Evolutionary conservation across 2,888 invertebrate species (phyloP), one percentile per base, ranked within the genome.

Genomic region (Eupithecia vulgata): DNA sequence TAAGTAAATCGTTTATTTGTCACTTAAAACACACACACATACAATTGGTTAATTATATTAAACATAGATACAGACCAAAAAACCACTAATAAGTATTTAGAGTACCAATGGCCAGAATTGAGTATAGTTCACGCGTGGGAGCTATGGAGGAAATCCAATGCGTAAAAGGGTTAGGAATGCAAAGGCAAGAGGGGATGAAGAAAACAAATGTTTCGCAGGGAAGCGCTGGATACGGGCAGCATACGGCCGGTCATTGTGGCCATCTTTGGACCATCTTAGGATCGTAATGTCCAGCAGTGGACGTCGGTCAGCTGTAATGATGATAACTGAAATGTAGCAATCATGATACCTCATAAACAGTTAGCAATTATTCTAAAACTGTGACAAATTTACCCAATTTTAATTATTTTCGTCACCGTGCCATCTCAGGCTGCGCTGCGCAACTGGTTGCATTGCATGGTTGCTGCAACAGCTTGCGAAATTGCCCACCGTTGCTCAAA

Each of bases 401-500:
- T 75, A 75, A 75, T 75, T 71, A 70, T 75, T 80, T 80, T 79
- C 80, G 67, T 74, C 79, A 77, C 72, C 48, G 72, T 75, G 68
- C 69, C 83, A 82, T 84, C 81, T 81, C 77, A 34, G 79, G 48
- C 67, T 65, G 64, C 62, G 62, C 70, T 76, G 67, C 75, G 70
- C 82, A 83, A 83, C 52, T 37, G 67, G 71, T 82, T 82, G 81
- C 82, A 78, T 78, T 76, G 74, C 52, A 69, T 35, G 34, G 35
- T 65, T n/a, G 65, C 83, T 81, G 81, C 83, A 82, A 85, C 75
- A 59, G 68, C 37, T 84, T 83, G 81, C 84, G 83, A 85, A 84
- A 85, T 79, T 72, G 68, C 57, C 25, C 25, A 64, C 76, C 64
- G 80, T 82, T 84, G 81, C 85, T 76, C 74, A 83, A 84, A 81